Conservation (phyloP, 2,113 vertebrate species). For the Mellivora capensis region DNA sequence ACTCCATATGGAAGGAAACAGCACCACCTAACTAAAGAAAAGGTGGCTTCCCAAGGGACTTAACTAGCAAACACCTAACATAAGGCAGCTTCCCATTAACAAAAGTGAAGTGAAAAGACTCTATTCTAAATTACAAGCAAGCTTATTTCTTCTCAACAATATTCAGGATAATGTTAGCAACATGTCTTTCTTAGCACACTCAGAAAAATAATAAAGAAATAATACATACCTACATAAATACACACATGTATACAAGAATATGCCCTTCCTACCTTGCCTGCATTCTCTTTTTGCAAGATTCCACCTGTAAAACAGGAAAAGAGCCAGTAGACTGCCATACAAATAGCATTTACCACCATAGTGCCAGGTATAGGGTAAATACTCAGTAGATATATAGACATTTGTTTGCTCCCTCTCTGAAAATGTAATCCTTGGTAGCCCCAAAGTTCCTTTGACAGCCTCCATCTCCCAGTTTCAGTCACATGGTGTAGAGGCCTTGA, state of each 20-base stretch:
- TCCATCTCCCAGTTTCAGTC: not conserved
- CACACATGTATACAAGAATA: not conserved
- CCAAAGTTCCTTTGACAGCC: not conserved
- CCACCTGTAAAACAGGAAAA: not conserved
- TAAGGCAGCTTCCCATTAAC: not conserved
- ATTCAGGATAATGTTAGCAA: not conserved
- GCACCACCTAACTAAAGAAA: not conserved
- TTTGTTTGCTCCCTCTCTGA: not conserved
- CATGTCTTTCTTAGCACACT: not conserved
- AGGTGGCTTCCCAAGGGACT: not conserved
- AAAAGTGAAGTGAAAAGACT: constrained; percentile 8
- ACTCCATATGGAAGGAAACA: not conserved
- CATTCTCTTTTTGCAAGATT: not conserved
- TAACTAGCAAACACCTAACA: not conserved
- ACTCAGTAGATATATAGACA: not conserved
- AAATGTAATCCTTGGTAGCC: not conserved
- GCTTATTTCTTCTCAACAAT: not conserved
- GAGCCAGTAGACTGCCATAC: not conserved
- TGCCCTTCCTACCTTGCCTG: not conserved
- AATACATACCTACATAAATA: not conserved
- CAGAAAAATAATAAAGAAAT: not conserved
- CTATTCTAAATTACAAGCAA: not conserved
- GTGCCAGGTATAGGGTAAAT: no score
- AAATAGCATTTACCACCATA: not conserved
- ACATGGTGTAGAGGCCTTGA: rapidly evolving